These are phyloP conservation scores for Arvicola amphibius DNA, from an alignment of 2,797 vertebrate species.

Conservation along the genomic window DNA sequence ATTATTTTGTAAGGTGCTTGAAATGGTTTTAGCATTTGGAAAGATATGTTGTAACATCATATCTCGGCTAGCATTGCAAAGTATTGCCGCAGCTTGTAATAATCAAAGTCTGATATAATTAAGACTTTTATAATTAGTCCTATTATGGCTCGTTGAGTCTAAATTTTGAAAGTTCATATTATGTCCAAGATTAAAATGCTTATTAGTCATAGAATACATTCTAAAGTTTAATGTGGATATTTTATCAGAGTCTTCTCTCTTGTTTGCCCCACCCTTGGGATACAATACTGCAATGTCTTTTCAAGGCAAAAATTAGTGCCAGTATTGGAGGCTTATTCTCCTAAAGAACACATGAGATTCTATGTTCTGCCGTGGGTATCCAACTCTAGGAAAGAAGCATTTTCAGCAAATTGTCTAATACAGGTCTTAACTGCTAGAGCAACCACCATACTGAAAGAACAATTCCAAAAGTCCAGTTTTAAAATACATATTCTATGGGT, in stretches of 20 bases:
- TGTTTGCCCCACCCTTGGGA: not conserved
- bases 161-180: constrained; percentile 73
- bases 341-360: not conserved
- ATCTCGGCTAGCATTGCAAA: constrained; percentile 71
- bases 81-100: constrained; percentile 60
- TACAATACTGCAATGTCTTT: not conserved
- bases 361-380: not conserved
- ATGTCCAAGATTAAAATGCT: constrained; percentile 65
- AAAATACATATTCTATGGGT: not conserved
- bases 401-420: not conserved
- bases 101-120: constrained; percentile 78
- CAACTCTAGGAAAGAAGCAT: not conserved
- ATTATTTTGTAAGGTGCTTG: constrained; percentile 80
- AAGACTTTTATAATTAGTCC: constrained; percentile 81
- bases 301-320: not conserved
- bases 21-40: constrained; percentile 78
- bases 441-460: not conserved
- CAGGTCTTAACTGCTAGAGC: not conserved
- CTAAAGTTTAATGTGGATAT: constrained; percentile 56
- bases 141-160: constrained; percentile 71
- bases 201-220: constrained; percentile 59
- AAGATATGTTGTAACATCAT: constrained; percentile 59
- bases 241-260: constrained; percentile 34
- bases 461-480: not conserved
- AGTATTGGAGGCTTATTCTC: not conserved